Base-by-base conservation (phyloP, 2,113 vertebrate genomes). In the Buteo buteo region DNA sequence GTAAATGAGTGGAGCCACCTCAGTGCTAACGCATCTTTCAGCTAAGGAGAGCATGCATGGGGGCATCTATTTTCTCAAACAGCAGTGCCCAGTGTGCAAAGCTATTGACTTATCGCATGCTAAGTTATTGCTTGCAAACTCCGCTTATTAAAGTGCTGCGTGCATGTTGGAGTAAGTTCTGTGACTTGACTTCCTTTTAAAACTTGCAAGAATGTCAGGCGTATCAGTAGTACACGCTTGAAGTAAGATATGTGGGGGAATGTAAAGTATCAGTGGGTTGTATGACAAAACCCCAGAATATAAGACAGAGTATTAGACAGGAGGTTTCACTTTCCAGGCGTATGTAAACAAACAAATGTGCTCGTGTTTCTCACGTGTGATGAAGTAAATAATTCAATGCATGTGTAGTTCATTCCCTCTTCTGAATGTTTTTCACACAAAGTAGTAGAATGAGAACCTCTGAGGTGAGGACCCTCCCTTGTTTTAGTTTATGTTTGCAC, bases 201-300 rank as follows among this genome's bases (percentile, higher is more conserved):
- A 36, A 10, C 25, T 36, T 50, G 42, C 4, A 25, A 19, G 40
- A 26, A 3, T 25, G 45, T 26, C 16, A 34, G 21, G 20, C 1
- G 1, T 29, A 6, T 17, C 54, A 8, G 14, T 31, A 26, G 7
- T 2, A 3, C 13, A 7, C 4, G 1, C 11, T 10, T 36, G 17
- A 44, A 58, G 14, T 15, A 16, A 16, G 18, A 29, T 29, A 1
- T 20, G 17, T 3, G 28, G 10, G 26, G 31, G 24, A 57, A 26
- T 22, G 2, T 4, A 25, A 44, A 28, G 2, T 40, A 45, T 4
- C 54, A 11, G 19, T 2, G 9, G 34, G 19, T 16, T 38, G 16
- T 25, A 4, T n/a, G 64, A 5, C 19, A 49, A 19, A 42, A 49
- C 2, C 34, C 8, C 0, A 0, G 26, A 15, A 4, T 34, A 2